These are phyloP conservation scores for Cinclus cinclus DNA, from an alignment of 2,113 vertebrate species.

Conservation along the genomic window DNA sequence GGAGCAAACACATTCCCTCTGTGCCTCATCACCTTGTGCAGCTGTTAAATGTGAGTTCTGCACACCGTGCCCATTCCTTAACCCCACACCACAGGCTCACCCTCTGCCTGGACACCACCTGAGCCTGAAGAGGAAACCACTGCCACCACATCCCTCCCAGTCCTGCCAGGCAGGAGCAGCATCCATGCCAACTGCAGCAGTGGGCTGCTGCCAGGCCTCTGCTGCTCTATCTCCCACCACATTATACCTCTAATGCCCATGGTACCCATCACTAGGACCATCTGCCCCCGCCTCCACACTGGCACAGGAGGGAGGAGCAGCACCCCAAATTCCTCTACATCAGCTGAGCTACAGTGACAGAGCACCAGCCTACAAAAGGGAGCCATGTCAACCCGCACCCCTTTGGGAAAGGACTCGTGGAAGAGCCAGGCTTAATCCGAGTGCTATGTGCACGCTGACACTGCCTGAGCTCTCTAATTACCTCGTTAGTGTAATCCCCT, in stretches of 20 bases:
- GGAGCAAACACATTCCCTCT: background rate
- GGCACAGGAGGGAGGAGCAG: background rate
- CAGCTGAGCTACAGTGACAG: accelerated
- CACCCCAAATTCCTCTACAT: background rate
- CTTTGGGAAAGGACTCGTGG: background rate
- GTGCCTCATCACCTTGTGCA: accelerated
- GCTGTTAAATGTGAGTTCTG: background rate
- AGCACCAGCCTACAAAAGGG: background rate
- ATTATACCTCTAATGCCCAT: accelerated
- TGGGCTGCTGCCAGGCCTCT: background rate
- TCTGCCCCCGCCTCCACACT: accelerated
- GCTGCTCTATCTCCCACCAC: background rate
- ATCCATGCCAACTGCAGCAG: accelerated
- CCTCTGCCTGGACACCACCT: background rate
- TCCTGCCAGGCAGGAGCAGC: background rate
- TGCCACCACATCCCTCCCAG: background rate
- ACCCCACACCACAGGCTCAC: background rate
- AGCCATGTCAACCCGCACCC: background rate
- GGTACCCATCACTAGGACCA: accelerated
- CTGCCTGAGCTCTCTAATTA: background rate
- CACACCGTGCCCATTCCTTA: background rate
- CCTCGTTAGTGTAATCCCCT: background rate
- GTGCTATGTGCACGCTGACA: background rate
- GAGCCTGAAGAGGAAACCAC: background rate
- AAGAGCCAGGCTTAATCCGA: background rate